Base-by-base conservation (phyloP, 1,140 invertebrate genomes). In the Drosophila pectinifera region DNA sequence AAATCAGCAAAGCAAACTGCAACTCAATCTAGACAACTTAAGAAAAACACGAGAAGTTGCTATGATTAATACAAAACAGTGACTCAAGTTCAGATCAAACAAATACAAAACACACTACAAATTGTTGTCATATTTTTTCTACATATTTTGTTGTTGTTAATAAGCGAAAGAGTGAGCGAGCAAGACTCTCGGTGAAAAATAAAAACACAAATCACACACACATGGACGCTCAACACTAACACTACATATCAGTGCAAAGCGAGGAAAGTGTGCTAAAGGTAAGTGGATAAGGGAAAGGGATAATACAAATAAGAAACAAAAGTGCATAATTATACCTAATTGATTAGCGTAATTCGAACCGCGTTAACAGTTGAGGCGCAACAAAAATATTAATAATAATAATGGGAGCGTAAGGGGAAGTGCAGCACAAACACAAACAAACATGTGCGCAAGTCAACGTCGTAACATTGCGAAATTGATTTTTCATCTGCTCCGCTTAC, bases 381-480 rank as follows among this genome's bases (percentile, higher is more conserved):
- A 69, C 24, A 18, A 48, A 67, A 16, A 53, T 31, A 64, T 48
- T 46, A 72, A 57, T 70, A 72, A 70, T 70, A 69, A 72, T 70
- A 70, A 70, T 55, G 61, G 24, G 36, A 48, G 42, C 13, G 68
- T 34, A 62, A 49, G 31, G 28, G 31, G 56, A 64, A 58, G 58
- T 43, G 46, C 41, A 73, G 81, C 73, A 75, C 68, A 77, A 77
- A 77, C 73, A 77, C 73, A 77, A 77, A 77, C 63, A 85, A 75
- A 77, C 73, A 77, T 48, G 59, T 75, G 73, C 70, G 70, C 70
- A 74, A 64, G 73, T 80, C 67, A 34, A 81, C 73, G 73, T 84
- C 73, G 82, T 86, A 86, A 86, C 69, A 86, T 89, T 89, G 84
- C 85, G 80, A 89, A 89, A 89, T 89, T 89, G 84, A 89, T 89